Percentiles rank a stretch among this genome's conserved stretches.
Conservation (phyloP, 2,888 invertebrate genomes). For the Acleris sparsana region DNA sequence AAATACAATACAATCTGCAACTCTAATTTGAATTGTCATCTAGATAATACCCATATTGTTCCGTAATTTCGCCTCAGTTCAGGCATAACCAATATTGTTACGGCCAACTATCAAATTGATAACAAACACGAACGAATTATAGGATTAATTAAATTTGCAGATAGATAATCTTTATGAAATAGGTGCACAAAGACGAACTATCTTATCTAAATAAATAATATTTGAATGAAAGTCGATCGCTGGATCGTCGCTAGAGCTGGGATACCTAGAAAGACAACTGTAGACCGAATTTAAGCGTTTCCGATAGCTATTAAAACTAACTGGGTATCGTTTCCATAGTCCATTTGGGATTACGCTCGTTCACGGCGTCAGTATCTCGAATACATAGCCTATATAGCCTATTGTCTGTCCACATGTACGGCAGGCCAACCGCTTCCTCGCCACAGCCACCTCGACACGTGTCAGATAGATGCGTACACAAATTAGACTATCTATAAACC, state of each 20-base stretch:
- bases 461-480: neutral
- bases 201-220: no score
- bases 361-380: no score
- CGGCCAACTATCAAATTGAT: neutral
- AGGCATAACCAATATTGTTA: neutral
- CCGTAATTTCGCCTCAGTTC: neutral
- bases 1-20: neutral
- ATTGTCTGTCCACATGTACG: neutral
- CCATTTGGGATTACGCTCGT: no score
- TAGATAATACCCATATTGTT: constrained; percentile 4
- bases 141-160: no score
- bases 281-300: no score
- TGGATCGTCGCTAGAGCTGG: no score
- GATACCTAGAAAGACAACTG: no score
- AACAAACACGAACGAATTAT: neutral
- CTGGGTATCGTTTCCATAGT: no score
- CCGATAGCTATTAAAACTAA: no score
- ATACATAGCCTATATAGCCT: neutral
- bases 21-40: constrained; percentile 18
- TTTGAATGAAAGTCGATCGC: no score
- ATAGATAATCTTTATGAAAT: neutral
- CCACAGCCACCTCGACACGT: neutral
- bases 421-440: neutral
- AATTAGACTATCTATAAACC: neutral
- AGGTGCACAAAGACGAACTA: no score